A percentile compares a stretch with the other conserved stretches of the same genome.
Conservation (phyloP, 2,888 invertebrate species). For the Drepanosiphum platanoidis region DNA sequence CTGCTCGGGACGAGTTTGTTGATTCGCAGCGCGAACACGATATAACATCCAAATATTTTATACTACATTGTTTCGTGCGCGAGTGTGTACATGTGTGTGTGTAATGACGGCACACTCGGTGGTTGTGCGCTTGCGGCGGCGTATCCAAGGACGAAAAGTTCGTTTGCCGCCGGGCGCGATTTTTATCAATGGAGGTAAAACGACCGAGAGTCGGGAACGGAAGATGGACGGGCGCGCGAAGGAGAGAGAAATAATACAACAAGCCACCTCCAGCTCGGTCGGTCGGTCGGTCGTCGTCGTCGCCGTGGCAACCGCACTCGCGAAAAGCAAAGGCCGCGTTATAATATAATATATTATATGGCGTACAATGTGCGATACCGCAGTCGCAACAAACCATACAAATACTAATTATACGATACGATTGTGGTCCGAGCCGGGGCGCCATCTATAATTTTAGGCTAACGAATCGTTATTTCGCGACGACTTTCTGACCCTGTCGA, state of each 20-base stretch:
- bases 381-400: too few species aligned
- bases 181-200: slow-evolving; percentile 56
- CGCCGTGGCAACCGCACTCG: slow-evolving; percentile 33
- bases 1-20: not conserved
- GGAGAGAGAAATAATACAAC: not conserved
- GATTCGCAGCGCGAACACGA: not conserved
- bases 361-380: too few species aligned
- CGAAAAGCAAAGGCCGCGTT: not conserved
- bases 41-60: too few species aligned
- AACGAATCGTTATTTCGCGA: too few species aligned
- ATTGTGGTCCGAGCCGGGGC: too few species aligned
- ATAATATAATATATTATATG: too few species aligned
- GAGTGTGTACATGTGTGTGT: not conserved
- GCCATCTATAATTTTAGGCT: too few species aligned
- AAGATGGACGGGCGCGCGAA: not conserved
- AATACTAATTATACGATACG: too few species aligned
- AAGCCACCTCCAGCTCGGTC: not conserved
- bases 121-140: slow-evolving; percentile 22
- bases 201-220: not conserved
- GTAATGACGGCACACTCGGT: not conserved
- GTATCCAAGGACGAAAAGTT: slow-evolving; percentile 43
- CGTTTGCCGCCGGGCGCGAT: not conserved
- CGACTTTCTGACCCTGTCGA: too few species aligned
- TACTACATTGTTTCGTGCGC: not conserved
- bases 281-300: not conserved